A percentile compares a stretch with the other conserved stretches of the same genome.
Evolutionary conservation across 2,113 vertebrate species (phyloP).

Genomic region (Perca schrenkii): DNA sequence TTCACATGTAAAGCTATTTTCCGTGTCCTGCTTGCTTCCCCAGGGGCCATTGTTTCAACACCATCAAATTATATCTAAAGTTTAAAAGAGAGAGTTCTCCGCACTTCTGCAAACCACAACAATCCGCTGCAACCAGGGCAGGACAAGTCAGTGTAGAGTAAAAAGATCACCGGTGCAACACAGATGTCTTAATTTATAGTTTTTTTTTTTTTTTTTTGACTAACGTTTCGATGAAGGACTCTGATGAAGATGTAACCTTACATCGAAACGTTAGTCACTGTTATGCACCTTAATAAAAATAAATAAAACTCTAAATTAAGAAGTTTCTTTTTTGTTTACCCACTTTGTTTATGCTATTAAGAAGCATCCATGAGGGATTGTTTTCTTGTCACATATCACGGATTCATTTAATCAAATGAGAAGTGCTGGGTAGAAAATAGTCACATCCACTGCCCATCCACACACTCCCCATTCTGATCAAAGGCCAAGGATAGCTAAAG

Average conservation of each 20-base stretch:
- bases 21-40: not conserved
- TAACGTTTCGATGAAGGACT: too few species aligned
- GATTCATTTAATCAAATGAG: constrained; percentile 37
- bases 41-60: not conserved
- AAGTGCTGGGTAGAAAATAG: not conserved
- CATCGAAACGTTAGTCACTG: too few species aligned
- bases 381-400: constrained; percentile 23
- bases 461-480: not conserved
- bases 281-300: too few species aligned
- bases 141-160: too few species aligned
- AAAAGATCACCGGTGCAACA: too few species aligned
- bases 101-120: too few species aligned
- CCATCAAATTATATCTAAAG: constrained; percentile 2
- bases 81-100: not conserved
- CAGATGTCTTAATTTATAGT: too few species aligned
- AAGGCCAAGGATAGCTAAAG: constrained; percentile 7
- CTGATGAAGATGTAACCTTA: too few species aligned
- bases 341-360: constrained; percentile 28
- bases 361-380: constrained; percentile 2
- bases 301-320: too few species aligned
- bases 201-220: too few species aligned
- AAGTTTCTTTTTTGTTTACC: constrained; percentile 16
- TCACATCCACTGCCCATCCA: not conserved
- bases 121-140: too few species aligned
- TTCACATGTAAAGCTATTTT: not conserved